Conservation (phyloP, 2,888 invertebrate genomes). For the Acholoe squamosa region DNA sequence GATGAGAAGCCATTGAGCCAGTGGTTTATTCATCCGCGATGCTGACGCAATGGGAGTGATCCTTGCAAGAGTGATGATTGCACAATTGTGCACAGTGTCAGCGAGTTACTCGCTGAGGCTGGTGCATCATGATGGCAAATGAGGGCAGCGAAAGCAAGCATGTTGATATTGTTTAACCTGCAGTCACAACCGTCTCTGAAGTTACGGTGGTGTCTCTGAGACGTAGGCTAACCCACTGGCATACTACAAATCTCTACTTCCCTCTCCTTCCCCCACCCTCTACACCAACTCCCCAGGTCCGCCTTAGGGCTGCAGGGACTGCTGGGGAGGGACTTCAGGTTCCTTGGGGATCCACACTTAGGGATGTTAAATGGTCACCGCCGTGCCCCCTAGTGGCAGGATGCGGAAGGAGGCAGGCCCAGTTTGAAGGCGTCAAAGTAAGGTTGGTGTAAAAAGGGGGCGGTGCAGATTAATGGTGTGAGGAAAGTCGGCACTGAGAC, state of each 20-base stretch:
- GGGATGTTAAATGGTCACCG: conserved; percentile 9
- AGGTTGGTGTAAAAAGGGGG: not conserved
- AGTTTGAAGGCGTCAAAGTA: not conserved
- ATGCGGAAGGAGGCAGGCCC: not conserved
- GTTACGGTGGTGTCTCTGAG: no score
- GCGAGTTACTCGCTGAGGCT: no score
- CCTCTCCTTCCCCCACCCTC: not conserved
- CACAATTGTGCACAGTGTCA: no score
- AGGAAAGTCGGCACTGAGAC: not conserved
- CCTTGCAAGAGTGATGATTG: no score
- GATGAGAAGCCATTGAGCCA: no score
- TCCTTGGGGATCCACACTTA: conserved; percentile 14
- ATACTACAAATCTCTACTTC: not conserved
- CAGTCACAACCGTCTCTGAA: no score
- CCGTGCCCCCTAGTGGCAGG: not conserved
- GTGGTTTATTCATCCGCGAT: no score
- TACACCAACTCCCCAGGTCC: not conserved
- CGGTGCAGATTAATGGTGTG: not conserved
- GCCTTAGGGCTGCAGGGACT: not conserved
- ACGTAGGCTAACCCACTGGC: no score
- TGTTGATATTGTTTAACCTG: no score
- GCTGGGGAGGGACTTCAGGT: not conserved
- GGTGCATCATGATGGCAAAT: no score
- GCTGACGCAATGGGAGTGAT: no score
- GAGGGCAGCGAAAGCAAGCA: no score